Percentiles rank a stretch among this genome's conserved stretches.
Evolutionary conservation across 2,113 vertebrate species (phyloP).

Genomic region (Bubalus kerabau): DNA sequence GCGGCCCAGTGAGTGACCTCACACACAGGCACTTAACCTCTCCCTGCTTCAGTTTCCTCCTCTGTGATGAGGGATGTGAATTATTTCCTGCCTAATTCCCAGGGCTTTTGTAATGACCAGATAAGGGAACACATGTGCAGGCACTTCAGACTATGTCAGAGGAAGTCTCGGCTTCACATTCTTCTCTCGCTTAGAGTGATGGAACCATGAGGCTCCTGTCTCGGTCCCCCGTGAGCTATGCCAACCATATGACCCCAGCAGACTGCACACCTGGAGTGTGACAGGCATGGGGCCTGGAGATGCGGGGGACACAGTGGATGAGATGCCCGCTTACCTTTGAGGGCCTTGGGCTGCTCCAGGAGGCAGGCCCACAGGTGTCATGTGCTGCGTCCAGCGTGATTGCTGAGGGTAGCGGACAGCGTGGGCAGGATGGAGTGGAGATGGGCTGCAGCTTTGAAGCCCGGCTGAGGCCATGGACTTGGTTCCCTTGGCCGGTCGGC

Average conservation of each 20-base stretch:
- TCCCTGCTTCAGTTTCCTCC: neutral
- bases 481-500: neutral
- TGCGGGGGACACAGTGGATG: too few relatives aligned
- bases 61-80: neutral
- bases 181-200: neutral
- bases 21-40: neutral
- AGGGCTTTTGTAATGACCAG: neutral
- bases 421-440: accelerated
- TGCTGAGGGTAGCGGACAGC: neutral
- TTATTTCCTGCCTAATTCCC: neutral
- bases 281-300: neutral
- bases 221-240: neutral
- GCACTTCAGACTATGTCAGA: neutral
- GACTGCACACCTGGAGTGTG: neutral
- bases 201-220: neutral
- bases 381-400: neutral
- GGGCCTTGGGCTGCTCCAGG: neutral
- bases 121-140: neutral
- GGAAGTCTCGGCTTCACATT: neutral
- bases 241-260: neutral
- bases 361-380: neutral
- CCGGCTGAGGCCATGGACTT: neutral
- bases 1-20: neutral
- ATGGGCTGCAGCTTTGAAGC: neutral
- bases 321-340: neutral